These are phyloP conservation scores for Metallyticus violacea DNA, from an alignment of 2,888 invertebrate genomes.

Conservation along the genomic window DNA sequence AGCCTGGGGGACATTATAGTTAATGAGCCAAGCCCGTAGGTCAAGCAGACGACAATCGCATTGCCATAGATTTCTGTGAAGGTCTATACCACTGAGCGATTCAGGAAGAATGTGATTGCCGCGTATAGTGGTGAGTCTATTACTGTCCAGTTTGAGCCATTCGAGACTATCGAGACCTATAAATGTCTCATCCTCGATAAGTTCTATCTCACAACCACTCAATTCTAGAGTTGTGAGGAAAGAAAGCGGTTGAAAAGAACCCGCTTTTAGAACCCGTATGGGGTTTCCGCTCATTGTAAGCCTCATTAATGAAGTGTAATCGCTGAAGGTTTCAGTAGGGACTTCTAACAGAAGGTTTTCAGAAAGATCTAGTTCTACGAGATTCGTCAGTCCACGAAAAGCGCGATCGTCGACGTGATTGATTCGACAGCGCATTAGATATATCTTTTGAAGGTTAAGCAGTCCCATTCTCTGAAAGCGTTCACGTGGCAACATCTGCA, in stretches of 20 bases:
- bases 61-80: slow-evolving; percentile 85
- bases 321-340: slow-evolving; percentile 75
- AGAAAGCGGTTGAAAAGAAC: slow-evolving; percentile 70
- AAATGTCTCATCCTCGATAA: slow-evolving; percentile 77
- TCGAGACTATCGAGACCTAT: slow-evolving; percentile 76
- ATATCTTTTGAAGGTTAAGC: slow-evolving; percentile 84
- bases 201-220: slow-evolving; percentile 74
- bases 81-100: slow-evolving; percentile 72
- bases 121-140: slow-evolving; percentile 70
- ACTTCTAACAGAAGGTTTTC: slow-evolving; percentile 75
- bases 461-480: slow-evolving; percentile 75
- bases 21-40: slow-evolving; percentile 73
- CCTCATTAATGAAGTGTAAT: slow-evolving; percentile 78
- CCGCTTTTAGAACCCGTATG: slow-evolving; percentile 66
- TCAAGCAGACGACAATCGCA: slow-evolving; percentile 82
- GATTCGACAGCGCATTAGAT: slow-evolving; percentile 73
- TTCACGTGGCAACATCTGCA: slow-evolving; percentile 74
- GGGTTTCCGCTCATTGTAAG: slow-evolving; percentile 80
- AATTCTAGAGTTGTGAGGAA: slow-evolving; percentile 78
- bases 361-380: slow-evolving; percentile 84
- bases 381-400: slow-evolving; percentile 79
- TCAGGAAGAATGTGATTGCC: slow-evolving; percentile 71
- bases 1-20: slow-evolving; percentile 72
- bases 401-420: slow-evolving; percentile 75
- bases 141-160: slow-evolving; percentile 81